Evolutionary conservation across 2,113 vertebrate species (phyloP).

Genomic region (Myrmophylax atrothorax): DNA sequence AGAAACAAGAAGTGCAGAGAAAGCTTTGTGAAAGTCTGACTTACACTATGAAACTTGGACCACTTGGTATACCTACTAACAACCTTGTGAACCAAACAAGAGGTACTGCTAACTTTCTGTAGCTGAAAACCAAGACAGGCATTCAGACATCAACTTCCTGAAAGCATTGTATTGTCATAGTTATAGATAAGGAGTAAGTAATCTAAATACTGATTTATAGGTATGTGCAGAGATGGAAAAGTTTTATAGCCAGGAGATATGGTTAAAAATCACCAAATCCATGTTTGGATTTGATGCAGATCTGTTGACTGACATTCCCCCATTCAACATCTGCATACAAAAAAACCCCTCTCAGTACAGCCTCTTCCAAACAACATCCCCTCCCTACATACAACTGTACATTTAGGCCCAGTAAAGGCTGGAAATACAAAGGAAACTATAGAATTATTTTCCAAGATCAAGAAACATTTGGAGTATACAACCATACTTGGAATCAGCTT

Average conservation of each 20-base stretch:
- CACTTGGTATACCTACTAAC: not conserved
- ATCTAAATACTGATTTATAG: not conserved
- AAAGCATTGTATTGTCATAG: not conserved
- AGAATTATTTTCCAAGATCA: not conserved
- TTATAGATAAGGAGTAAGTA: not conserved
- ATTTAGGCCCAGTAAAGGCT: not conserved
- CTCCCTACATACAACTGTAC: not conserved
- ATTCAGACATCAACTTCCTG: not conserved
- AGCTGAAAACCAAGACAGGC: not conserved
- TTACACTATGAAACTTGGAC: not conserved
- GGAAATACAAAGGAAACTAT: not conserved
- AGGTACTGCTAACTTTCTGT: not conserved
- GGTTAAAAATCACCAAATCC: not conserved
- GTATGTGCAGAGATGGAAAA: not conserved
- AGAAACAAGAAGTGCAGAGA: slow-evolving; percentile 16
- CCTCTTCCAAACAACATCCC: not conserved
- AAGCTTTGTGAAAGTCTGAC: not conserved
- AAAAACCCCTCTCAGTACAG: not conserved
- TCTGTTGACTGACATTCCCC: not conserved
- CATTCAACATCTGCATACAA: not conserved
- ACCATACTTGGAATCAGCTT: not conserved
- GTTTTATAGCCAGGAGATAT: not conserved
- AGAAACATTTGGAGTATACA: not conserved
- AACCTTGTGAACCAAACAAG: not conserved
- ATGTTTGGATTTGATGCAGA: not conserved